phyloP scores from a whole-genome alignment of 2,888 invertebrate genomes.

The Idaea dimidiata region DNA sequence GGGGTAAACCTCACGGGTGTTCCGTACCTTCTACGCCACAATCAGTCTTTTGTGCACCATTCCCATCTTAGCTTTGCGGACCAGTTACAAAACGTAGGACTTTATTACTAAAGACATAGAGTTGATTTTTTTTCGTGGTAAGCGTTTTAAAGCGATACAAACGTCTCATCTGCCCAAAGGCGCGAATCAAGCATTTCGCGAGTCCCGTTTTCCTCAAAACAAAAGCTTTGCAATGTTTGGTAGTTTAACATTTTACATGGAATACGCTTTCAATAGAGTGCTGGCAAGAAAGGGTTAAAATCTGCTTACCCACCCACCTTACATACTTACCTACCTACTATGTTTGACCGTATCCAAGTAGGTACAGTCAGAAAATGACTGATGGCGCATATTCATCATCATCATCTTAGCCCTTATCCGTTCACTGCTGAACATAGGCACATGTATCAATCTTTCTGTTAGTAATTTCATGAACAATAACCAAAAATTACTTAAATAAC shows the following conservation, averaged over 20 bases:
- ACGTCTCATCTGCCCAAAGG: conserved; percentile 38
- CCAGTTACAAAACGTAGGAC: conserved; percentile 8
- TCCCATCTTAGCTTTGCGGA: conserved; percentile 25
- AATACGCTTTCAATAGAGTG: conserved; percentile 5
- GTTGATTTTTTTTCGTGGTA: conserved; percentile 12
- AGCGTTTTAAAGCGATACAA: conserved; percentile 27
- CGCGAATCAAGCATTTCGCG: conserved; percentile 42
- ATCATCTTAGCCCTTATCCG: too few relatives aligned
- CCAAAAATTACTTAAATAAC: too few relatives aligned
- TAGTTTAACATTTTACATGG: conserved; percentile 9
- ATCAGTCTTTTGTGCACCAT: conserved; percentile 41
- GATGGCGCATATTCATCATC: too few relatives aligned
- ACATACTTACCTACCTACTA: too few relatives aligned
- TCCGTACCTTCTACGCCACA: conserved; percentile 35
- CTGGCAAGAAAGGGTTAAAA: conserved; percentile 2
- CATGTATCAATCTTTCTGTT: too few relatives aligned
- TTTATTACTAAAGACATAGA: background rate
- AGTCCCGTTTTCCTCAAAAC: conserved; percentile 37
- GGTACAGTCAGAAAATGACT: too few relatives aligned
- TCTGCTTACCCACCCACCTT: too few relatives aligned
- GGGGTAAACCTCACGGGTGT: conserved; percentile 32
- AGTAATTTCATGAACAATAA: too few relatives aligned
- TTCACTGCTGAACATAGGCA: too few relatives aligned
- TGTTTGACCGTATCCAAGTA: too few relatives aligned
- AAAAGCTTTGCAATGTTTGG: conserved; percentile 35